Conservation (phyloP, 2,888 invertebrate species). For the Eristalis intricaria region DNA sequence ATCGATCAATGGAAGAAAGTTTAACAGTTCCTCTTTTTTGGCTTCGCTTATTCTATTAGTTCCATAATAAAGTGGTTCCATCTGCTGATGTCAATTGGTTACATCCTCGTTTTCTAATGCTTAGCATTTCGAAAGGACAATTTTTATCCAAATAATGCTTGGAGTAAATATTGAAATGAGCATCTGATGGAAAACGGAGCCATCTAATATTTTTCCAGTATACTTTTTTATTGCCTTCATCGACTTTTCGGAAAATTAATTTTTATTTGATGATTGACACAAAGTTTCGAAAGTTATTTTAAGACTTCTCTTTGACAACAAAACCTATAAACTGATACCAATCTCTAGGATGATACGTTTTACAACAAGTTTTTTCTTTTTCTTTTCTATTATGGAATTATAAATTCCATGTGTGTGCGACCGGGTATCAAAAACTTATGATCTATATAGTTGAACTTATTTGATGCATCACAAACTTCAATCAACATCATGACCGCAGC, state of each 20-base stretch:
- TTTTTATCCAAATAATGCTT: too few species aligned
- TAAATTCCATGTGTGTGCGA: slow-evolving; percentile 58
- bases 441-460: slow-evolving; percentile 56
- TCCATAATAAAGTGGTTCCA: too few species aligned
- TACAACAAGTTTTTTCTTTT: slow-evolving; percentile 53
- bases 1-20: too few species aligned
- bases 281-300: slow-evolving; percentile 49
- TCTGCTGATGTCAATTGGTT: too few species aligned
- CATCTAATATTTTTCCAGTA: slow-evolving; percentile 57
- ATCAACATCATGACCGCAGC: slow-evolving; percentile 66
- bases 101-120: too few species aligned
- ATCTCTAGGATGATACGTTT: slow-evolving; percentile 66
- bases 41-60: too few species aligned
- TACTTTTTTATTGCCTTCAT: too few species aligned
- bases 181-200: slow-evolving; percentile 62
- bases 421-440: slow-evolving; percentile 67
- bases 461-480: slow-evolving; percentile 1
- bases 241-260: too few species aligned
- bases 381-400: slow-evolving; percentile 53
- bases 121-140: too few species aligned
- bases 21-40: too few species aligned
- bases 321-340: slow-evolving; percentile 60
- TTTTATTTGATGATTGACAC: too few species aligned
- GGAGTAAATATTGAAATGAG: neutral
- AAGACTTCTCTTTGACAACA: slow-evolving; percentile 58